A percentile compares a stretch with the other conserved stretches of the same genome.
These are phyloP conservation scores for Tryphoninae sp. DNA, from an alignment of 2,888 invertebrate genomes.

Conservation along the genomic window DNA sequence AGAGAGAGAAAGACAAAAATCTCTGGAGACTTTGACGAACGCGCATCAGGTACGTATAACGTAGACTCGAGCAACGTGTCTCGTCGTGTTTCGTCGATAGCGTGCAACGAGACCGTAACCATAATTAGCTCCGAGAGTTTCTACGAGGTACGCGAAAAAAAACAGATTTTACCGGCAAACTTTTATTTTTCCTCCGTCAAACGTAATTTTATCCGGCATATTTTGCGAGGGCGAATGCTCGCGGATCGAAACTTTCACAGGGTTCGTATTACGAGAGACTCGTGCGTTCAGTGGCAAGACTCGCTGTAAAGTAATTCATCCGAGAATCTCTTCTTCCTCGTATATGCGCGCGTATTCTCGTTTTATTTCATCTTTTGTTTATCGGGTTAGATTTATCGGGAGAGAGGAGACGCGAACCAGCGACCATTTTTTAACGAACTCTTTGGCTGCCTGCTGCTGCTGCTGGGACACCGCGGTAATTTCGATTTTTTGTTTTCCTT, in stretches of 20 bases:
- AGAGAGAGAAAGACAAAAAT: neutral
- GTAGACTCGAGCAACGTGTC: constrained; percentile 3
- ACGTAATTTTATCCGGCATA: constrained; percentile 1
- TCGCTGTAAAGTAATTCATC: constrained; percentile 62
- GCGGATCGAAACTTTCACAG: constrained; percentile 4
- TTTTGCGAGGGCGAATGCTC: neutral
- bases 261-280: neutral
- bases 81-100: constrained; percentile 45
- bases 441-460: constrained; percentile 39
- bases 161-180: neutral
- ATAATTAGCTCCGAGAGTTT: constrained; percentile 64
- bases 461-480: constrained; percentile 19
- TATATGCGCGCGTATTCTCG: neutral
- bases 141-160: constrained; percentile 8
- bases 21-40: constrained; percentile 50
- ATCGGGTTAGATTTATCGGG: constrained; percentile 67
- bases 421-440: constrained; percentile 59
- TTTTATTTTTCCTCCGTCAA: neutral
- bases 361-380: constrained; percentile 56
- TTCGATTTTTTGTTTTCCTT: constrained; percentile 35
- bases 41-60: constrained; percentile 13
- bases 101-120: constrained; percentile 66
- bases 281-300: constrained; percentile 11
- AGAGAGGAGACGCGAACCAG: constrained; percentile 57
- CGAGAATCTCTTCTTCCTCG: constrained; percentile 49